Percentiles rank a stretch among this genome's conserved stretches.
Evolutionary conservation across 2,888 invertebrate genomes (phyloP).

Genomic region (Serripes groenlandicus): DNA sequence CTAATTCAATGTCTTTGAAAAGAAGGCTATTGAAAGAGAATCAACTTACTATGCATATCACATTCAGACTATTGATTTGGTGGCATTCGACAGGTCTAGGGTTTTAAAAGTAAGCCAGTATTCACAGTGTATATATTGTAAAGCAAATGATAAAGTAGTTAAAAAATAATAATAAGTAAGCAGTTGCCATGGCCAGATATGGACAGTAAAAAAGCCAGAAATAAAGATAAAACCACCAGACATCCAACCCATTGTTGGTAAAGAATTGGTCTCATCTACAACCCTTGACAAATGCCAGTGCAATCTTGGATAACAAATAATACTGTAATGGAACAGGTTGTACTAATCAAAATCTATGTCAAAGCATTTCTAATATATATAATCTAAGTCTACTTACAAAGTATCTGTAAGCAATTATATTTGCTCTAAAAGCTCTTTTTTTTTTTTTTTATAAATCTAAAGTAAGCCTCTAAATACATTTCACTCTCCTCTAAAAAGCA

Average conservation of each 20-base stretch:
- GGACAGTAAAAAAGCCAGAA: constrained; percentile 9
- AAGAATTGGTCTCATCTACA: constrained; percentile 18
- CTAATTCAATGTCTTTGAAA: no score
- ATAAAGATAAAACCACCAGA: constrained; percentile 22
- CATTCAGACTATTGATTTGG: no score
- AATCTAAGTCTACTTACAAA: background rate
- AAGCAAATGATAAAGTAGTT: no score
- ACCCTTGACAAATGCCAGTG: constrained; percentile 24
- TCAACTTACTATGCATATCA: no score
- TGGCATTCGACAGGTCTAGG: no score
- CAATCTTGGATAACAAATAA: background rate
- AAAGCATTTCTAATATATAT: constrained; percentile 3
- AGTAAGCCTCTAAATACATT: constrained; percentile 8
- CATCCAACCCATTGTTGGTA: constrained; percentile 18
- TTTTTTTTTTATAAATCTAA: background rate
- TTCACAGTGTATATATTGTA: no score
- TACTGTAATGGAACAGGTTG: background rate
- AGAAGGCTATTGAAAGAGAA: no score
- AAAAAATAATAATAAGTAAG: background rate
- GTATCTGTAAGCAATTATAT: constrained; percentile 1
- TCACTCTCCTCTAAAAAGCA: constrained; percentile 5
- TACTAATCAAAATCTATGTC: background rate
- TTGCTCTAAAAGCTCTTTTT: background rate
- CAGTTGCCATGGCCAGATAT: constrained; percentile 22
- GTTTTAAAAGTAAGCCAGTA: no score